phyloP scores from a whole-genome alignment of 2,113 vertebrate genomes.

The Ariopsis seemanni region DNA sequence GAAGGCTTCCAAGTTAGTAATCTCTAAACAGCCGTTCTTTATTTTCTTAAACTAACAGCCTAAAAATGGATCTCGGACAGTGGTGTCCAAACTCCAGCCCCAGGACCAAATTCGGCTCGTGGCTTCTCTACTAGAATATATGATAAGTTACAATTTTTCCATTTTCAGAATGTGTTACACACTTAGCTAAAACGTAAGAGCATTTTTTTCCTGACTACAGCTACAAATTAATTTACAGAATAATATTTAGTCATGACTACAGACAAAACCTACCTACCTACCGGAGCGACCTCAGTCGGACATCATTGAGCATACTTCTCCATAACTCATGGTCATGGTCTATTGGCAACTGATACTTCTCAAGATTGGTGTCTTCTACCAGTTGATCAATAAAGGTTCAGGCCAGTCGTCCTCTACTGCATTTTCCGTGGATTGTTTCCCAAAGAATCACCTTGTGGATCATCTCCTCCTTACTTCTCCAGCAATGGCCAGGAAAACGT shows the following conservation, averaged over 20 bases:
- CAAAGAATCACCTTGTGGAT: no score
- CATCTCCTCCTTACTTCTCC: no score
- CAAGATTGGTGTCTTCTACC: no score
- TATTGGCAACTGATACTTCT: no score
- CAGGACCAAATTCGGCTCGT: not conserved
- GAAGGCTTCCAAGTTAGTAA: slow-evolving; percentile 68
- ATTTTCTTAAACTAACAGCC: not conserved
- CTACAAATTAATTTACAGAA: not conserved
- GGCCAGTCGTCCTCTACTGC: no score
- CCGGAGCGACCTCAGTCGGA: no score
- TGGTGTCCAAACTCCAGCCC: not conserved
- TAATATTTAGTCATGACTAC: not conserved
- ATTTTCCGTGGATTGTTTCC: no score
- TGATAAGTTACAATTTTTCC: not conserved
- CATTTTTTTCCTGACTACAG: not conserved
- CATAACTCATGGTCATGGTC: no score
- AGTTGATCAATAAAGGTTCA: no score
- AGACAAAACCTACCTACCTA: not conserved
- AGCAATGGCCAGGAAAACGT: no score
- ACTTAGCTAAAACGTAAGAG: not conserved
- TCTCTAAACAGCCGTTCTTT: not conserved
- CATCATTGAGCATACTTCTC: no score
- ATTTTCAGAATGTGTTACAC: not conserved
- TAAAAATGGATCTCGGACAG: not conserved
- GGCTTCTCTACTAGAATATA: not conserved